A percentile compares a stretch with the other conserved stretches of the same genome.
Conservation (phyloP, 2,888 invertebrate species). For the Caenorhabditis auriculariae region DNA sequence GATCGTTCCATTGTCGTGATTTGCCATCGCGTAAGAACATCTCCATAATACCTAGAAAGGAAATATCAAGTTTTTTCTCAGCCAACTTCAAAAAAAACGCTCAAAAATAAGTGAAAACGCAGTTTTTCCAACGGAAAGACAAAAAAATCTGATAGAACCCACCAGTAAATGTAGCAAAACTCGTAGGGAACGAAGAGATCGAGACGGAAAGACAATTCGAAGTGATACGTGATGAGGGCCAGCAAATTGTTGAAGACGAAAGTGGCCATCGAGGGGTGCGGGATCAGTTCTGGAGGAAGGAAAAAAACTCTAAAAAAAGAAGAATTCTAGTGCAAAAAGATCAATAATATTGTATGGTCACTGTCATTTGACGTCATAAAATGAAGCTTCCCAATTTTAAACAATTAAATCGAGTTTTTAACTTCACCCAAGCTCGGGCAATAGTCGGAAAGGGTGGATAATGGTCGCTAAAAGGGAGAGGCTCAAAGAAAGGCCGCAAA, state of each 20-base stretch:
- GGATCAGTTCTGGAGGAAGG: constrained; percentile 1
- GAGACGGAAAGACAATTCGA: constrained; percentile 89
- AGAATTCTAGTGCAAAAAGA: too few relatives aligned
- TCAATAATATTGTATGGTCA: too few relatives aligned
- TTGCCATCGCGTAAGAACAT: constrained; percentile 29
- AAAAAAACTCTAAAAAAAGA: too few relatives aligned
- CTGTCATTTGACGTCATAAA: background rate
- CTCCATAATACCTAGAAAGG: constrained; percentile 37
- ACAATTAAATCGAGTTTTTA: too few relatives aligned
- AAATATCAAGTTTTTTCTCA: constrained; percentile 1
- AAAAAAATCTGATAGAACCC: constrained; percentile 1
- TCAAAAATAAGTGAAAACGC: too few relatives aligned
- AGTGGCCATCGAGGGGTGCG: constrained; percentile 67
- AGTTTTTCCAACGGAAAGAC: background rate
- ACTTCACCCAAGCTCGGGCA: too few relatives aligned
- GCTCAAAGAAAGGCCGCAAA: too few relatives aligned
- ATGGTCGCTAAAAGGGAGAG: too few relatives aligned
- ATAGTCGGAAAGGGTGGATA: too few relatives aligned
- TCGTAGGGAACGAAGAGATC: constrained; percentile 94
- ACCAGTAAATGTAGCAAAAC: constrained; percentile 93
- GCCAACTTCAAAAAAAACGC: background rate
- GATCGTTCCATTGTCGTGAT: constrained; percentile 17
- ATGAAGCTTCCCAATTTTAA: background rate
- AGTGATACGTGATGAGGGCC: constrained; percentile 86
- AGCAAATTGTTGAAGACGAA: constrained; percentile 94